A percentile compares a stretch with the other conserved stretches of the same genome.
phyloP scores from a whole-genome alignment of 2,797 vertebrate genomes.

The Danio aesculapii region DNA sequence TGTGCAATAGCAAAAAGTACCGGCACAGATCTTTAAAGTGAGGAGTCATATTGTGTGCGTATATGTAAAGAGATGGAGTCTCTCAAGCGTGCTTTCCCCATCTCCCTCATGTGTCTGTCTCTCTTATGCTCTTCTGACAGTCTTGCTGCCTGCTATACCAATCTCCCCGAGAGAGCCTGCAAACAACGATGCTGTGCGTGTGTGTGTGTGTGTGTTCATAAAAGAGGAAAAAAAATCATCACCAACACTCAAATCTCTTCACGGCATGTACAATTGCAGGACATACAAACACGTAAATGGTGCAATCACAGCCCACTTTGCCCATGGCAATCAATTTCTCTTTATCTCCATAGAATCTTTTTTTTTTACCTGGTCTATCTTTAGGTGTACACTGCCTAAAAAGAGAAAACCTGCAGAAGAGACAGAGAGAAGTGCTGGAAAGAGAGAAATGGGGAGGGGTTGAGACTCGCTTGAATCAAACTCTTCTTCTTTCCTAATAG shows the following conservation, averaged over 20 bases:
- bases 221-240: conserved; percentile 26
- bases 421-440: neutral
- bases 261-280: conserved; percentile 38
- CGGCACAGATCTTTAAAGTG: conserved; percentile 36
- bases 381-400: conserved; percentile 40
- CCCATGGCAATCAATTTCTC: conserved; percentile 61
- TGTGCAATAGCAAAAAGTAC: conserved; percentile 1
- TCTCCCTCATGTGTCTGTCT: conserved; percentile 55
- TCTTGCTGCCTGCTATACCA: conserved; percentile 43
- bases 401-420: neutral
- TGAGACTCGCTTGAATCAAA: conserved; percentile 4
- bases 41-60: conserved; percentile 21
- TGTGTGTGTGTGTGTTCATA: conserved; percentile 27
- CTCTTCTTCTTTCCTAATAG: conserved; percentile 46
- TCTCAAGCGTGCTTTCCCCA: conserved; percentile 54
- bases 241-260: conserved; percentile 27
- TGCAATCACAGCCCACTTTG: conserved; percentile 57
- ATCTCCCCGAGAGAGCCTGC: conserved; percentile 43
- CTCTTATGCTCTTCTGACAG: conserved; percentile 55
- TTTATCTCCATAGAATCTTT: conserved; percentile 52
- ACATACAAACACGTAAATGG: conserved; percentile 45
- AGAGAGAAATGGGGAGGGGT: neutral
- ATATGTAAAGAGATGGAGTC: conserved; percentile 51
- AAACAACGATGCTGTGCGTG: neutral
- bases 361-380: conserved; percentile 50